These are phyloP conservation scores for Fulica atra DNA, from an alignment of 2,113 vertebrate genomes.

Conservation along the genomic window DNA sequence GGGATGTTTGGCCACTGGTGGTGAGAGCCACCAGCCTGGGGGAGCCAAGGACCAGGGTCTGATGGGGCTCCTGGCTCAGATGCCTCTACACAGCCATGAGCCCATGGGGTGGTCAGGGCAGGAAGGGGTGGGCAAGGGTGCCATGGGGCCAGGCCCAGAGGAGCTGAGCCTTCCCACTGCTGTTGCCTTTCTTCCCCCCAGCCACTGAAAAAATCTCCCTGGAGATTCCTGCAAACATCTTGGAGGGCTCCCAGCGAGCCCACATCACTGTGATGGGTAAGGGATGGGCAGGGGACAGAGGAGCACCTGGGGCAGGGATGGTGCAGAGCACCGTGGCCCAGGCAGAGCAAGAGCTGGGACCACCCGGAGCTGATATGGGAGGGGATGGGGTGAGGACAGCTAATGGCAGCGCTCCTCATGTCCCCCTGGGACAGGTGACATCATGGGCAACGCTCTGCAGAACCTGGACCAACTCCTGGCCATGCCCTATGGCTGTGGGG, in stretches of 20 bases:
- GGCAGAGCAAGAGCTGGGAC: not conserved
- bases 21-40: not conserved
- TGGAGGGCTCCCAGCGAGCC: constrained; percentile 52
- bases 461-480: constrained; percentile 75
- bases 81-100: not conserved
- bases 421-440: constrained; percentile 4
- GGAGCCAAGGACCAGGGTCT: not conserved
- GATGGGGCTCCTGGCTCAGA: not conserved
- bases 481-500: constrained; percentile 78
- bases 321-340: not conserved
- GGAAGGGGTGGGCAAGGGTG: not conserved
- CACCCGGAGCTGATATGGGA: accelerated
- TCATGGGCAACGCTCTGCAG: constrained; percentile 78
- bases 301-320: accelerated
- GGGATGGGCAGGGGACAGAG: constrained; percentile 20
- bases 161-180: not conserved
- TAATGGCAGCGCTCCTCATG: accelerated
- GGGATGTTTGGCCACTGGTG: not conserved
- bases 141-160: accelerated
- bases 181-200: not conserved
- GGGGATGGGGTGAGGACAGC: not conserved
- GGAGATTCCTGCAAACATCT: constrained; percentile 38
- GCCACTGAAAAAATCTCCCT: constrained; percentile 15
- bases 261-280: constrained; percentile 20
- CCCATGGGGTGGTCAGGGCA: not conserved